Percentiles rank a stretch among this genome's conserved stretches.
Conservation (phyloP, 2,797 vertebrate genomes). For the Distichodus sexfasciatus region DNA sequence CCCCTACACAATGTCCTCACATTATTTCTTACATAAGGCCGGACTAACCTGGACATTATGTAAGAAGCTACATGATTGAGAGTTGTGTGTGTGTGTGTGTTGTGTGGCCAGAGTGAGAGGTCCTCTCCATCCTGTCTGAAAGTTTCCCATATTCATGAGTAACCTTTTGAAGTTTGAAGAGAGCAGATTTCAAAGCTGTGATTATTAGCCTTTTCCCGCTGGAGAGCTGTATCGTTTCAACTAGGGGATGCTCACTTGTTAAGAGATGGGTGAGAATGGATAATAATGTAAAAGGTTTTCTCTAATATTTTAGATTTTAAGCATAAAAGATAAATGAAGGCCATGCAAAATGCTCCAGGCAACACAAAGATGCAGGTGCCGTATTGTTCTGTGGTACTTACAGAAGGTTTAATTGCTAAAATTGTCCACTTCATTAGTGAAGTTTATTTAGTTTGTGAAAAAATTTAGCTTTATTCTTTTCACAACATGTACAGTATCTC, state of each 20-base stretch:
- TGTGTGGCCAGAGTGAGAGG: neutral
- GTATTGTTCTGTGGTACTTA: too few relatives aligned
- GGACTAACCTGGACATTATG: constrained; percentile 10
- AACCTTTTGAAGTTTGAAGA: constrained; percentile 37
- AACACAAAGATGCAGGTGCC: too few relatives aligned
- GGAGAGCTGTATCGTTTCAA: neutral
- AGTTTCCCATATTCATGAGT: constrained; percentile 26
- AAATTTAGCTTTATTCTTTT: too few relatives aligned
- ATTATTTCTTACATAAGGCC: constrained; percentile 4
- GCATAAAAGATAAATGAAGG: neutral
- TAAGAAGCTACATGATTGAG: constrained; percentile 7
- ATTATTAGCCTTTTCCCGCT: constrained; percentile 17
- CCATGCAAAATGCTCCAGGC: neutral
- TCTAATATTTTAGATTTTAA: neutral
- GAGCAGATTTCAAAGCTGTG: constrained; percentile 22
- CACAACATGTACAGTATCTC: too few relatives aligned
- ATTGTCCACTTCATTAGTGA: too few relatives aligned
- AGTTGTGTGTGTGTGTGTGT: constrained; percentile 2
- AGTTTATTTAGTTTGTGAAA: too few relatives aligned
- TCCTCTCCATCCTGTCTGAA: constrained; percentile 23
- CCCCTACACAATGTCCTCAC: neutral
- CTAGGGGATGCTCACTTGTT: constrained; percentile 11
- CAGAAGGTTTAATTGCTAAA: too few relatives aligned
- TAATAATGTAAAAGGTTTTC: neutral
- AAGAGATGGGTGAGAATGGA: constrained; percentile 6